Evolutionary conservation across 2,113 vertebrate species (phyloP).

Genomic region (Sapajus apella): DNA sequence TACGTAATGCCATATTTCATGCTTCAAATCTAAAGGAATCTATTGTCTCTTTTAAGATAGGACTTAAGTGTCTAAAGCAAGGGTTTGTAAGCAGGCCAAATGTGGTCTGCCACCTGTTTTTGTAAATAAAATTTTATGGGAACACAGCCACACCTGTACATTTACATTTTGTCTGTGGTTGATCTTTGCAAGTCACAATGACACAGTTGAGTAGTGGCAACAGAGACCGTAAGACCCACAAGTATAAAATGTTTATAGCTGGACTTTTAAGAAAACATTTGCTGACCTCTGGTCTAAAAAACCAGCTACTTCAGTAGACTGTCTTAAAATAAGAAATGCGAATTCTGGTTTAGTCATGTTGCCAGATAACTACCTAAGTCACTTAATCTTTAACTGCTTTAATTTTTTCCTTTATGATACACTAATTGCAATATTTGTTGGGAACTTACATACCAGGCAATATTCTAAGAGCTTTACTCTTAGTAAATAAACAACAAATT

Average conservation of each 20-base stretch:
- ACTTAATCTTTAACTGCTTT: conserved; percentile 18
- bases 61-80: neutral
- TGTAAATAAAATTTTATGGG: neutral
- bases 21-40: neutral
- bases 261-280: neutral
- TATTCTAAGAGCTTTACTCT: neutral
- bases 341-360: neutral
- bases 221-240: neutral
- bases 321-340: neutral
- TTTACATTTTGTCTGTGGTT: neutral
- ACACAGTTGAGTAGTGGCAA: neutral
- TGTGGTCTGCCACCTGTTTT: neutral
- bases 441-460: neutral
- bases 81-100: neutral
- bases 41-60: neutral
- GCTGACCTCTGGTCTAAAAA: neutral
- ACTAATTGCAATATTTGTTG: neutral
- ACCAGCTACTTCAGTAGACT: neutral
- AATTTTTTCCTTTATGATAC: neutral
- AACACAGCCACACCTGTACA: neutral
- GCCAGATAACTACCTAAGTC: neutral
- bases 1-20: neutral
- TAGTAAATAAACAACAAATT: neutral
- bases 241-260: neutral
- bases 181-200: neutral